These are phyloP conservation scores for Spodoptera exigua DNA, from an alignment of 2,888 invertebrate genomes.

Conservation along the genomic window DNA sequence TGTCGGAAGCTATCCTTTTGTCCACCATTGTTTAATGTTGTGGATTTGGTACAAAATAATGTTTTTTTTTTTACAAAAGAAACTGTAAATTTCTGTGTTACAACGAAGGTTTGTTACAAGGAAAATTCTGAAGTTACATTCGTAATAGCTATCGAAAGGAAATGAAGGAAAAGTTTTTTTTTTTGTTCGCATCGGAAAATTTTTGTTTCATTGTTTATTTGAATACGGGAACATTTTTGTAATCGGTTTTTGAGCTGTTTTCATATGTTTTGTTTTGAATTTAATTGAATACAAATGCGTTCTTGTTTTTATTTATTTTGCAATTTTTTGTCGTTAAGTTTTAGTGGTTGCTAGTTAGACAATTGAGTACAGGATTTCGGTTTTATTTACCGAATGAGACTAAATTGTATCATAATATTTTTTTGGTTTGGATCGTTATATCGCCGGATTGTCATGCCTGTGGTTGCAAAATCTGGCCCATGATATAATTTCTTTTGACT, in stretches of 20 bases:
- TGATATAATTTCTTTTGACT: too few species aligned
- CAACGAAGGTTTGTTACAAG: slow-evolving; percentile 10
- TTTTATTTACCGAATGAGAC: too few species aligned
- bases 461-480: too few species aligned
- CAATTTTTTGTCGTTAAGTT: too few species aligned
- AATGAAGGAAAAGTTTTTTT: slow-evolving; percentile 25
- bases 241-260: neutral
- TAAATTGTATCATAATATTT: too few species aligned
- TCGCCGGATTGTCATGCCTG: too few species aligned
- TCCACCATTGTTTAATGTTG: slow-evolving; percentile 54
- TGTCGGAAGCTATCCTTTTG: slow-evolving; percentile 46
- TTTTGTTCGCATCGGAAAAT: neutral
- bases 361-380: too few species aligned
- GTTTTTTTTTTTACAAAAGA: slow-evolving; percentile 34
- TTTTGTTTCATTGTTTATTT: slow-evolving; percentile 22
- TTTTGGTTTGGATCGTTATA: too few species aligned
- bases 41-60: slow-evolving; percentile 46
- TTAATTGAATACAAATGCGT: too few species aligned
- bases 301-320: too few species aligned
- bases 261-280: neutral
- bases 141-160: slow-evolving; percentile 30
- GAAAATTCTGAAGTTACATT: slow-evolving; percentile 32
- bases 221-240: neutral
- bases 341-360: too few species aligned
- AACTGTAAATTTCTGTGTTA: slow-evolving; percentile 32